These are phyloP conservation scores for Neoniphon sammara DNA, from an alignment of 2,797 vertebrate genomes.

Conservation along the genomic window DNA sequence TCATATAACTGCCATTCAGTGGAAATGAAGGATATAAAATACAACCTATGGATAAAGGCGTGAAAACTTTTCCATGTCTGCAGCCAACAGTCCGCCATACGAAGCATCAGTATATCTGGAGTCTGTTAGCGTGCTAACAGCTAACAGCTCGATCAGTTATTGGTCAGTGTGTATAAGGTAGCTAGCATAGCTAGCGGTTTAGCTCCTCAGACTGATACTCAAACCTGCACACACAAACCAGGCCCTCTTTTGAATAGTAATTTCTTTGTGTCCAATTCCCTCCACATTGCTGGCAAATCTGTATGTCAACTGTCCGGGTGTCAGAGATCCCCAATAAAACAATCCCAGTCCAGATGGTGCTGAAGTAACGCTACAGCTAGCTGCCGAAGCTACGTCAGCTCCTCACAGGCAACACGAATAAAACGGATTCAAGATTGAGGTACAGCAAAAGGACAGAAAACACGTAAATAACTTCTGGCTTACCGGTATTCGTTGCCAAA, in stretches of 20 bases:
- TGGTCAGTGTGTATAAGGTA: too few species aligned
- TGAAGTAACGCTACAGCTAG: constrained; percentile 38
- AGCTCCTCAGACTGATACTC: background rate
- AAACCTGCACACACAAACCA: background rate
- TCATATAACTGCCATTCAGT: background rate
- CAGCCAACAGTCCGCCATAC: background rate
- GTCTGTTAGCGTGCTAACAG: constrained; percentile 38
- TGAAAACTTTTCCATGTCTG: constrained; percentile 12
- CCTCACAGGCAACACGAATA: constrained; percentile 10
- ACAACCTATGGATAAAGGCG: too few species aligned
- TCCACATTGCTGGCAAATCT: background rate
- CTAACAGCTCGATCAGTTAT: constrained; percentile 25
- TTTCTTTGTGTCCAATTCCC: accelerated
- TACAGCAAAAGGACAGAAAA: background rate
- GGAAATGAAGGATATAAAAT: background rate
- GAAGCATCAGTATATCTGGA: background rate
- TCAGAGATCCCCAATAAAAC: too few species aligned
- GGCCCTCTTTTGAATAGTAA: too few species aligned
- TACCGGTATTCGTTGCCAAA: constrained; percentile 14
- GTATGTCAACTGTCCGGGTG: too few species aligned
- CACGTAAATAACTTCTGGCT: background rate
- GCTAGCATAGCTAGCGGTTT: constrained; percentile 32
- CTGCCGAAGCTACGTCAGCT: constrained; percentile 37
- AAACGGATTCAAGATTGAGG: background rate
- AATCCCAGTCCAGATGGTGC: constrained; percentile 5